Conservation (phyloP, 2,888 invertebrate species). For the Acrobasis suavella region DNA sequence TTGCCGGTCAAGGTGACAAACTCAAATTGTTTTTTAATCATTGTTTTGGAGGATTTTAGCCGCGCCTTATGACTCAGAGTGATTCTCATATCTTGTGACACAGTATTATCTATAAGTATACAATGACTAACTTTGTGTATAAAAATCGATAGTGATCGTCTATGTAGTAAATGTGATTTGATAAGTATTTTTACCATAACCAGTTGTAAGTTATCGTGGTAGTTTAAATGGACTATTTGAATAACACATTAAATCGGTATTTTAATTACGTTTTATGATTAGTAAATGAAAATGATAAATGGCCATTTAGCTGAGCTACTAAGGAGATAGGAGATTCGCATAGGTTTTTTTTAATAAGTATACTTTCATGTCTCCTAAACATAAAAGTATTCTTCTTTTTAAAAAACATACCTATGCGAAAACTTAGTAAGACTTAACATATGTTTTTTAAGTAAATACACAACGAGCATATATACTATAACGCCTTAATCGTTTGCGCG, state of each 20-base stretch:
- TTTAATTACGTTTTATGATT: not conserved
- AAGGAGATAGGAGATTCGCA: too few species aligned
- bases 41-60: constrained; percentile 41
- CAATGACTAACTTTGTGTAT: not conserved
- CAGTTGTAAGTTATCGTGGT: not conserved
- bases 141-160: constrained; percentile 2
- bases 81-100: constrained; percentile 1
- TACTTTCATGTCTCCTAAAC: too few species aligned
- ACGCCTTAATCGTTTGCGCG: too few species aligned
- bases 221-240: not conserved
- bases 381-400: too few species aligned
- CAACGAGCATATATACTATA: too few species aligned
- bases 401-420: too few species aligned
- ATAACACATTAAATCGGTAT: not conserved
- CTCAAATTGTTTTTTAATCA: constrained; percentile 59
- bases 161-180: not conserved
- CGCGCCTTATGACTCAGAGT: constrained; percentile 1
- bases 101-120: not conserved
- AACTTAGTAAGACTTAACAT: too few species aligned
- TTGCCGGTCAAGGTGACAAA: constrained; percentile 68
- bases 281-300: not conserved
- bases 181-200: not conserved
- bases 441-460: too few species aligned
- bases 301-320: not conserved
- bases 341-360: not conserved